phyloP scores from a whole-genome alignment of 2,797 vertebrate species.

The Eulemur albifrons region DNA sequence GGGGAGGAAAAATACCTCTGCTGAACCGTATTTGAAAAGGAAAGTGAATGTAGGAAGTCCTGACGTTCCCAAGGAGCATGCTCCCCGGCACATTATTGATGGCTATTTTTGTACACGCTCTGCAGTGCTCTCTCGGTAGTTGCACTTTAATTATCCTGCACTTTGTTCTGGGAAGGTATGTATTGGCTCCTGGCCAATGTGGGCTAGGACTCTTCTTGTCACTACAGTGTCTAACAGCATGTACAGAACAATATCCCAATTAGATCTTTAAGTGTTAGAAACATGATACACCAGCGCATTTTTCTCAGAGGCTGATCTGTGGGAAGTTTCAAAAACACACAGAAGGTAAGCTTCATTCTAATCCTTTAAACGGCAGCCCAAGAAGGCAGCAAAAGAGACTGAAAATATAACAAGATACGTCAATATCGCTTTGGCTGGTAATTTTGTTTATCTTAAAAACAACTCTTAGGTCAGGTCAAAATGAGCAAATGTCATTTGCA shows the following conservation, averaged over 20 bases:
- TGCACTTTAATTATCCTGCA: conserved; percentile 84
- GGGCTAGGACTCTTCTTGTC: conserved; percentile 84
- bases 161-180: conserved; percentile 84
- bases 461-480: conserved; percentile 18
- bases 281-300: conserved; percentile 65
- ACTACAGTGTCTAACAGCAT: conserved; percentile 83
- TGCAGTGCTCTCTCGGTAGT: conserved; percentile 46
- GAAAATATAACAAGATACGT: background rate
- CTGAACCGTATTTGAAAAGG: conserved; percentile 50
- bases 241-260: conserved; percentile 86
- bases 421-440: background rate
- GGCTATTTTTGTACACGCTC: conserved; percentile 79
- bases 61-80: conserved; percentile 30
- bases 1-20: conserved; percentile 32
- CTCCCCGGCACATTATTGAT: conserved; percentile 70
- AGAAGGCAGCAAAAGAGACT: background rate
- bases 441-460: conserved; percentile 61
- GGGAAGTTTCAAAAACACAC: conserved; percentile 71
- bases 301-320: conserved; percentile 59
- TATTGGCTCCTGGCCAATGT: conserved; percentile 80
- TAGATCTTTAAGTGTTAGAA: conserved; percentile 84
- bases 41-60: conserved; percentile 30
- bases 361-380: background rate
- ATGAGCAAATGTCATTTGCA: conserved; percentile 1
- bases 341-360: conserved; percentile 38